phyloP scores from a whole-genome alignment of 2,888 invertebrate species.

The Ditylenchus weischeri region DNA sequence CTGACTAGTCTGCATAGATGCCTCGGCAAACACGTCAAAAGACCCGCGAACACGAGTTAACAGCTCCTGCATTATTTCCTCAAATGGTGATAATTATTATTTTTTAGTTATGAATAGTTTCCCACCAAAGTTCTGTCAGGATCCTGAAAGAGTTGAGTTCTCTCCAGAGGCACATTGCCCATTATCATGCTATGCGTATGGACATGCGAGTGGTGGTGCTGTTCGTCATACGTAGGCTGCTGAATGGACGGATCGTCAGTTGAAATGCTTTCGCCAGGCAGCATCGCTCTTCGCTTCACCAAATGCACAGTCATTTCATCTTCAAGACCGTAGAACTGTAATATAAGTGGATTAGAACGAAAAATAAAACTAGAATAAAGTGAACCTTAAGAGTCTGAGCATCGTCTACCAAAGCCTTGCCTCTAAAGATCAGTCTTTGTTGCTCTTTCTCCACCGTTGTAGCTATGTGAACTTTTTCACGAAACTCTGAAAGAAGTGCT shows the following conservation, averaged over 20 bases:
- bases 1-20: constrained; percentile 1
- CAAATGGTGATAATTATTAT: constrained; percentile 4
- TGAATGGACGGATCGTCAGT: background rate
- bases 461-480: constrained; percentile 13
- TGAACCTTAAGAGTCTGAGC: constrained; percentile 1
- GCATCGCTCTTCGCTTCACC: constrained; percentile 12
- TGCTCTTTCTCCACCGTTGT: constrained; percentile 14
- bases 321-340: constrained; percentile 14
- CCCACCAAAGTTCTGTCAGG: constrained; percentile 21
- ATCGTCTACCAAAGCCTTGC: constrained; percentile 17
- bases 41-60: background rate
- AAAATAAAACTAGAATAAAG: too few species aligned
- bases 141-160: constrained; percentile 21
- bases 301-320: constrained; percentile 24
- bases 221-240: constrained; percentile 4
- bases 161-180: constrained; percentile 22
- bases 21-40: constrained; percentile 13
- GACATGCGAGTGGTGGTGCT: constrained; percentile 16
- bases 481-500: constrained; percentile 23
- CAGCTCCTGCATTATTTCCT: constrained; percentile 6
- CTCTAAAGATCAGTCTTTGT: constrained; percentile 26
- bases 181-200: constrained; percentile 19
- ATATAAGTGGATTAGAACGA: too few species aligned
- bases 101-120: background rate
- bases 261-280: constrained; percentile 3